Percentiles rank a stretch among this genome's conserved stretches.
Conservation (phyloP, 1,140 invertebrate genomes). For the Bombus fervidus region DNA sequence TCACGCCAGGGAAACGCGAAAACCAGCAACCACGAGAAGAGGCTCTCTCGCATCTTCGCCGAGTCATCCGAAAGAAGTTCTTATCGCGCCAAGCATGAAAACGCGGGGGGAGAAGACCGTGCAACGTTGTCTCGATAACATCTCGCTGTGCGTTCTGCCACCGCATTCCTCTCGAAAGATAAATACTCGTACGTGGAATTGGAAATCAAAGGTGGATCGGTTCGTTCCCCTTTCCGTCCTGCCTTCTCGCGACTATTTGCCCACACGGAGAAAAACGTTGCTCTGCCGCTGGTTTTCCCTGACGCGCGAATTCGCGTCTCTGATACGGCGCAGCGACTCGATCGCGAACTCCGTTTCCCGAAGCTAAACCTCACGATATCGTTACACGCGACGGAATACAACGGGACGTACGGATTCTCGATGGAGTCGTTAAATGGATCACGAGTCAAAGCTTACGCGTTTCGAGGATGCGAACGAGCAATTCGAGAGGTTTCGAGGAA, state of each 20-base stretch:
- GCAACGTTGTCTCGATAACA: not conserved
- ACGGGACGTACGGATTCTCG: too few species aligned
- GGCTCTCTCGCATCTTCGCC: too few species aligned
- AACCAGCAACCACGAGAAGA: not conserved
- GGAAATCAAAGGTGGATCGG: not conserved
- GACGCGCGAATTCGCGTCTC: not conserved
- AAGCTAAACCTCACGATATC: not conserved
- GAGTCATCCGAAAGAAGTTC: not conserved
- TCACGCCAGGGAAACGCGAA: not conserved
- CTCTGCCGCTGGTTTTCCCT: not conserved
- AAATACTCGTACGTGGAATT: conserved; percentile 2
- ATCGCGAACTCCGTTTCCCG: too few species aligned
- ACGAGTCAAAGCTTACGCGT: too few species aligned
- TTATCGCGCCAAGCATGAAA: conserved; percentile 9
- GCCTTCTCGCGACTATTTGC: not conserved
- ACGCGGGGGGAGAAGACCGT: not conserved
- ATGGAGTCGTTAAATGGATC: too few species aligned
- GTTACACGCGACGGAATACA: not conserved
- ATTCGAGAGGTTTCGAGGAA: too few species aligned
- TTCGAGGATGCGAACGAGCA: too few species aligned
- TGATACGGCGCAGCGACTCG: too few species aligned
- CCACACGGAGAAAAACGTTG: not conserved
- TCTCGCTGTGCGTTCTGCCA: not conserved
- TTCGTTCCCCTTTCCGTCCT: not conserved
- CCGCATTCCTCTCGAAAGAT: not conserved